Evolutionary conservation across 2,113 vertebrate genomes (phyloP), one percentile per base, ranked within the genome.

Genomic region (Corythornis vintsioides): DNA sequence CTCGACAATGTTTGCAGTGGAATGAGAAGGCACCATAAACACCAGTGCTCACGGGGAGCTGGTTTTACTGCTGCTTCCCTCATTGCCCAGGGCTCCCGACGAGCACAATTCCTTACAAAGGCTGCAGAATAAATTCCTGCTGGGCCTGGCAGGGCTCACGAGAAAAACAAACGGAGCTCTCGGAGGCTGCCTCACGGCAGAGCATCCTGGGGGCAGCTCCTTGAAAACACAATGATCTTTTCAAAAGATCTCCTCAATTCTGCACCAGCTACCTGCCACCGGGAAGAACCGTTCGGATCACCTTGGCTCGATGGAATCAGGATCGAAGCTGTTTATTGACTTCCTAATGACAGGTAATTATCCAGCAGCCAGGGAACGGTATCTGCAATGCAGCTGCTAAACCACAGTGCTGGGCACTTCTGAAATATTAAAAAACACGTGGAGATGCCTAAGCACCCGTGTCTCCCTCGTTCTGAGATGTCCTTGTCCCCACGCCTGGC

Each of bases 261-360:
- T 8, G 6, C 1, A 16, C 28, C 55, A 47, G 59, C 77, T 55
- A 7, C 78, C 73, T 83, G 80, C 14, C 92, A 71, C 61, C 25
- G 4, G 59, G 75, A 52, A 55, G 59, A 64, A 64, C 19, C 7
- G 25, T 25, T 79, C 75, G 15, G 19, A 72, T 69, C 63, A 3
- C 5, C 13, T 57, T 1, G 1, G 57, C 42, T 87, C 5, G 0
- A 65, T 59, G 82, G n/a, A 89, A 47, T 13, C 45, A 17, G 55
- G 59, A 86, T 76, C 72, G 6, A 86, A 90, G 50, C 60, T 73
- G 45, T 73, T 88, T 80, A 91, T 91, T 86, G 92, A 88, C 59
- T 72, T 48, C 3, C 75, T 91, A 93, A 91, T 35, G 90, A 88
- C 92, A 88, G 31, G 59, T 42, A 88, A 93, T 93, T 88, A 86